Percentiles rank a stretch among this genome's conserved stretches.
Conservation (phyloP, 2,797 vertebrate species). For the Microtus obscurus region DNA sequence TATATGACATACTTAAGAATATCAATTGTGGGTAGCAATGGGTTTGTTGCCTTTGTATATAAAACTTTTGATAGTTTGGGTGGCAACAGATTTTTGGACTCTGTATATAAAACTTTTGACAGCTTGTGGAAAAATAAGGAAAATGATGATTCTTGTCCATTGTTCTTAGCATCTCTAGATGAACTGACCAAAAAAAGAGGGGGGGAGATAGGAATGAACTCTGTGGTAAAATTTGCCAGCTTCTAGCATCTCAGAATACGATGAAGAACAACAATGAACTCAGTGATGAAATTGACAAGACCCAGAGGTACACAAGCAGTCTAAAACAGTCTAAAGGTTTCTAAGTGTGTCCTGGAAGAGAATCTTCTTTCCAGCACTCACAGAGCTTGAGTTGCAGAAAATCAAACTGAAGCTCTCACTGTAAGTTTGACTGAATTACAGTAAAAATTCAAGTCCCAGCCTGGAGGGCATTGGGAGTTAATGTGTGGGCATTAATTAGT, state of each 20-base stretch:
- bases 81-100: not conserved
- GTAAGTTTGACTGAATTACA: not conserved
- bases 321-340: not conserved
- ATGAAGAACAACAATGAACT: not conserved
- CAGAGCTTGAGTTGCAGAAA: not conserved
- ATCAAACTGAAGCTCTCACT: not conserved
- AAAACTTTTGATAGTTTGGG: not conserved
- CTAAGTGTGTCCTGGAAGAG: not conserved
- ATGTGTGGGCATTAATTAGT: not conserved
- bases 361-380: not conserved
- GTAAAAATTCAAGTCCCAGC: not conserved
- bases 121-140: not conserved
- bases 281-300: not conserved
- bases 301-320: not conserved
- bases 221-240: not conserved
- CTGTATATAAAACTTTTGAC: not conserved
- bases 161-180: not conserved
- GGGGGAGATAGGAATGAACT: not conserved
- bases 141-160: not conserved
- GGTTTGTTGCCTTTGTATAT: not conserved
- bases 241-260: not conserved
- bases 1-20: not conserved
- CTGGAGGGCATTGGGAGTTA: not conserved
- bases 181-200: not conserved
- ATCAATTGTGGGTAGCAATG: not conserved